phyloP scores from a whole-genome alignment of 2,888 invertebrate genomes.

The Hirtodrosophila trivittata region DNA sequence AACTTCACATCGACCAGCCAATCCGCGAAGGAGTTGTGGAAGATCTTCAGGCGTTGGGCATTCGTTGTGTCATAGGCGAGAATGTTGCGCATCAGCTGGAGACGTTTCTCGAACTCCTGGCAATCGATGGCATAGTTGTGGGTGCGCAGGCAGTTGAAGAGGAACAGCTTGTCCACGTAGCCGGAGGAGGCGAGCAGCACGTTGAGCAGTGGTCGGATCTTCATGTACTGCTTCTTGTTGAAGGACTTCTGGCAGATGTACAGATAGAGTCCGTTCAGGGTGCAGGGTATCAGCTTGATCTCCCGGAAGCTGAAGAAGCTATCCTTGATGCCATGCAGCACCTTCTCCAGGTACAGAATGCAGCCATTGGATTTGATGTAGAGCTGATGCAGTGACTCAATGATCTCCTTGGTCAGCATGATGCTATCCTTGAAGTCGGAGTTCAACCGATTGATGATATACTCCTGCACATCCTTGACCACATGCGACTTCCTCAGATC shows the following conservation, averaged over 20 bases:
- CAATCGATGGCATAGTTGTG: slow-evolving; percentile 90
- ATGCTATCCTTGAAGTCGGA: slow-evolving; percentile 93
- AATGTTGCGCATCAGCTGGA: slow-evolving; percentile 89
- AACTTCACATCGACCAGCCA: slow-evolving; percentile 99
- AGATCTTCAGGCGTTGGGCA: slow-evolving; percentile 85
- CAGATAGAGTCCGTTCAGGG: slow-evolving; percentile 96
- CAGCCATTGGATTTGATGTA: slow-evolving; percentile 98
- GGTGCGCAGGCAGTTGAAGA: slow-evolving; percentile 92
- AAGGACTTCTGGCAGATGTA: slow-evolving; percentile 97
- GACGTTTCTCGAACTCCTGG: slow-evolving; percentile 91
- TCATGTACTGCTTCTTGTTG: slow-evolving; percentile 93
- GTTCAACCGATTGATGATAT: slow-evolving; percentile 95
- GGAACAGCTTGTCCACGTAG: slow-evolving; percentile 91
- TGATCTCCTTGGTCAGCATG: slow-evolving; percentile 95
- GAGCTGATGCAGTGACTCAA: slow-evolving; percentile 96
- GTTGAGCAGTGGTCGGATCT: slow-evolving; percentile 93
- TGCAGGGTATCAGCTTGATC: slow-evolving; percentile 96
- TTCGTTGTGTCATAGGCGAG: slow-evolving; percentile 81
- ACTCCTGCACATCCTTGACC: slow-evolving; percentile 97
- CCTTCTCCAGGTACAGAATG: slow-evolving; percentile 93
- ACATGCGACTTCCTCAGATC: slow-evolving; percentile 95
- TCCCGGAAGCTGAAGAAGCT: slow-evolving; percentile 95
- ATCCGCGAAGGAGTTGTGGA: slow-evolving; percentile 97
- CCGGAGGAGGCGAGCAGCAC: slow-evolving; percentile 94
- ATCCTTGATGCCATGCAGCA: slow-evolving; percentile 95